These are phyloP conservation scores for Agrypnus murinus DNA, from an alignment of 2,888 invertebrate species.

Conservation along the genomic window DNA sequence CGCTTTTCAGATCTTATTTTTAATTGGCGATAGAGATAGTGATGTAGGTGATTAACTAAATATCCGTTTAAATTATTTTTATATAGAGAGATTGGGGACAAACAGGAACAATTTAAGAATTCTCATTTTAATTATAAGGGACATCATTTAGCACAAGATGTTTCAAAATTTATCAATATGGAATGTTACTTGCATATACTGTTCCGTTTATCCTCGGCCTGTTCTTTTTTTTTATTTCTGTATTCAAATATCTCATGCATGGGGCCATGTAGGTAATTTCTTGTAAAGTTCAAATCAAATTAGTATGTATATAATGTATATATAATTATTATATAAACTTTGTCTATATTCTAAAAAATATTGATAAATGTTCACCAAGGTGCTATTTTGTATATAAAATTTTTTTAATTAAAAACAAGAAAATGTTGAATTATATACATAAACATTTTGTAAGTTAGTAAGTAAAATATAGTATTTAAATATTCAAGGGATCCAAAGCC, in stretches of 20 bases:
- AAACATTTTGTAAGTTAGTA: too few species aligned
- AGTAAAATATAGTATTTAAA: too few species aligned
- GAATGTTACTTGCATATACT: too few species aligned
- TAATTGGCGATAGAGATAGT: slow-evolving; percentile 84
- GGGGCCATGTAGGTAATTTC: slow-evolving; percentile 20
- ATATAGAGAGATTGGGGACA: too few species aligned
- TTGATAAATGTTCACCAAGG: slow-evolving; percentile 15
- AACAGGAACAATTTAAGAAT: too few species aligned
- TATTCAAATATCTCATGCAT: background rate
- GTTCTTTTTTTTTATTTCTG: too few species aligned
- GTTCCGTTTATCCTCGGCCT: too few species aligned
- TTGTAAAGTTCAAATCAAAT: slow-evolving; percentile 21
- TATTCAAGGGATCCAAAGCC: too few species aligned
- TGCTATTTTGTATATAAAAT: slow-evolving; percentile 31
- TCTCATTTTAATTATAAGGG: too few species aligned
- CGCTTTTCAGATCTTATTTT: slow-evolving; percentile 82
- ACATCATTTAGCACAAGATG: too few species aligned
- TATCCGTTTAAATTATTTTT: slow-evolving; percentile 11
- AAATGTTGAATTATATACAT: too few species aligned
- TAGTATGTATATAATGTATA: slow-evolving; percentile 9
- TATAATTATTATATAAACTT: slow-evolving; percentile 19
- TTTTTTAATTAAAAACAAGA: background rate
- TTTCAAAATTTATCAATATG: too few species aligned
- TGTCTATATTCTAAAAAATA: background rate
- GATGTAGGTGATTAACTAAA: slow-evolving; percentile 82